Base-by-base conservation (phyloP, 2,113 vertebrate genomes). In the Peromyscus maniculatus region DNA sequence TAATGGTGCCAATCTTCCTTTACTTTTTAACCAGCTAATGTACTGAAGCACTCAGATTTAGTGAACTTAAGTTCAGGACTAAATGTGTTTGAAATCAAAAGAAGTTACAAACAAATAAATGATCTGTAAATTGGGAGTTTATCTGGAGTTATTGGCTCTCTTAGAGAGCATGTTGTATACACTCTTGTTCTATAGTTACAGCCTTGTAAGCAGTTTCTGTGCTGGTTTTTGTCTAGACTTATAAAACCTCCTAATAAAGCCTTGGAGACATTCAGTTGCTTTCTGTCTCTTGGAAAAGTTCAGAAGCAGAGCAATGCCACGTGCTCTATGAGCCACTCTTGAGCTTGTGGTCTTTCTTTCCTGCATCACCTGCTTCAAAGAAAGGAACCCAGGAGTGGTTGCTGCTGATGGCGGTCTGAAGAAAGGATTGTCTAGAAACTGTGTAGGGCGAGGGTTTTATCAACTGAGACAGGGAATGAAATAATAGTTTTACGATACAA, bases 211-310 rank as follows among this genome's bases (percentile, higher is more conserved):
- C 49, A 93, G 89, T 91, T 97, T 95, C 95, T 97, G 78, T 94
- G 87, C 84, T 97, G 64, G 72, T 91, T 96, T 98, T 97, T 97
- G 98, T 98, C 98, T 98, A 98, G 98, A 98, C 97, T 97, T 97
- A 97, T 98, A 98, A 98, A 98, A 98, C 79, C 52, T 90, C 93
- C 94, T 96, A 97, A 95, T 97, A 98, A 98, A 98, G 86, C 49
- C 91, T 92, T n/a, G 86, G 98, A 97, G 95, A 98, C 97, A 97
- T 96, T 95, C 89, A 97, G 75, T 93, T 97, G 94, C 97, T 97
- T 98, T 97, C 97, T 57, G 96, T 97, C 96, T 97, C 83, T 55
- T 92, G 97, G 96, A 97, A 97, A 98, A 97, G 93, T 92, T 77
- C 87, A 90, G 96, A 95, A 95, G 69, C 46, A 64, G 94, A 96